phyloP scores from a whole-genome alignment of 2,888 invertebrate species.

The Plutella xylostella region DNA sequence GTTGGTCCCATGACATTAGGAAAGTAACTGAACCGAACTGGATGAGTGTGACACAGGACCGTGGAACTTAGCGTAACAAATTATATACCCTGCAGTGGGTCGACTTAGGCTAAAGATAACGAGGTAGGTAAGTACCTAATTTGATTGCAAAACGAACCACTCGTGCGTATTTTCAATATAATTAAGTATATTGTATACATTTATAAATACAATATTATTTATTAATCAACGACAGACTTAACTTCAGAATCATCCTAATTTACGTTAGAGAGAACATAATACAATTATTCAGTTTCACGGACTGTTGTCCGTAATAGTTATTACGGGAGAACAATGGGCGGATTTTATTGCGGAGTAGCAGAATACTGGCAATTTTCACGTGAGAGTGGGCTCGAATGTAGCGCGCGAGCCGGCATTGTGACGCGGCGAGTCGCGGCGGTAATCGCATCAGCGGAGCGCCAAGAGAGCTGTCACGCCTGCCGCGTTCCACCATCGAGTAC shows the following conservation, averaged over 20 bases:
- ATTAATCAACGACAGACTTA: background rate
- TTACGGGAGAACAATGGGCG: constrained; percentile 55
- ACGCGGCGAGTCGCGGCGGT: constrained; percentile 74
- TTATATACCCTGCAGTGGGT: no score
- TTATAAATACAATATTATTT: no score
- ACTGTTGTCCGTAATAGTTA: constrained; percentile 63
- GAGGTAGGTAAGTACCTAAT: background rate
- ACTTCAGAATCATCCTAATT: constrained; percentile 19
- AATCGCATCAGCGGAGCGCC: constrained; percentile 74
- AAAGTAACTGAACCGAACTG: no score
- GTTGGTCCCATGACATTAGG: no score
- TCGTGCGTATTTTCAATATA: no score
- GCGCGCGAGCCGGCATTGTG: constrained; percentile 60
- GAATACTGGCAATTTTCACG: constrained; percentile 64
- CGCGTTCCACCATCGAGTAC: constrained; percentile 8
- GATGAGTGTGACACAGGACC: no score
- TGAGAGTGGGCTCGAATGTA: constrained; percentile 51
- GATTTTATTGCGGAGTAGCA: constrained; percentile 53
- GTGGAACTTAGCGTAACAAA: no score
- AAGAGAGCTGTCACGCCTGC: constrained; percentile 28
- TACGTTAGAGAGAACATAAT: constrained; percentile 23
- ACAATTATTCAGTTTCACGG: constrained; percentile 43
- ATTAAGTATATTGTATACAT: no score
- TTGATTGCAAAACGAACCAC: no score
- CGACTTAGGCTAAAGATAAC: background rate